Percentiles rank a stretch among this genome's conserved stretches.
phyloP scores from a whole-genome alignment of 1,140 invertebrate species.

The Papilio helenus region DNA sequence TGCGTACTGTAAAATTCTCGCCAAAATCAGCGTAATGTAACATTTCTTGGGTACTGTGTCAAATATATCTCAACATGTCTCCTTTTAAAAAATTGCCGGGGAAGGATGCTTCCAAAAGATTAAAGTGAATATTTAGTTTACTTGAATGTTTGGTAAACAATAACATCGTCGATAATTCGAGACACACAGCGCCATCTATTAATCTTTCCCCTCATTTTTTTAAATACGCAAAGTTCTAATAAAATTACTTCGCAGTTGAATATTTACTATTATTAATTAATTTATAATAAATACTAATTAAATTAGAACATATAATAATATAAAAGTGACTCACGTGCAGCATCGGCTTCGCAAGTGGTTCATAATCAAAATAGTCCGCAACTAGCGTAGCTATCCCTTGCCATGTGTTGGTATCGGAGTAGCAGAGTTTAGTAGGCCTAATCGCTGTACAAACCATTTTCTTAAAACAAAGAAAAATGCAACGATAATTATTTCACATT shows the following conservation, averaged over 20 bases:
- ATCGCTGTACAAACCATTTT: conserved; percentile 90
- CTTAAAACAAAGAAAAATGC: conserved; percentile 66
- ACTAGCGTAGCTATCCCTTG: conserved; percentile 84
- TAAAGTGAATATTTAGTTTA: too few species aligned
- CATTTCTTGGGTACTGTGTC: background rate
- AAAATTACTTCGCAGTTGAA: background rate
- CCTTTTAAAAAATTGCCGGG: background rate
- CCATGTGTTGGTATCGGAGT: conserved; percentile 85
- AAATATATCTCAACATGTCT: background rate
- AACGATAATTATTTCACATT: background rate
- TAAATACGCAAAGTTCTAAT: background rate
- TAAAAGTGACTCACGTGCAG: conserved; percentile 83
- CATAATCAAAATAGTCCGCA: conserved; percentile 85
- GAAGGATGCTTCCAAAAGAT: background rate
- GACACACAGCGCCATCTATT: conserved; percentile 49
- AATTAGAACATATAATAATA: background rate
- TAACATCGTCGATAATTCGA: background rate
- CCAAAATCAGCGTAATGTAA: background rate
- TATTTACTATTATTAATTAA: background rate
- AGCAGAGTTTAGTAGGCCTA: conserved; percentile 85
- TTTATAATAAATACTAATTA: background rate
- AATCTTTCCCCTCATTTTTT: background rate
- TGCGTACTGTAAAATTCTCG: background rate
- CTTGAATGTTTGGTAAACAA: background rate
- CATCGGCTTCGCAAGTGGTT: conserved; percentile 83